Evolutionary conservation across 2,888 invertebrate species (phyloP).

Genomic region (Clunio marinus): DNA sequence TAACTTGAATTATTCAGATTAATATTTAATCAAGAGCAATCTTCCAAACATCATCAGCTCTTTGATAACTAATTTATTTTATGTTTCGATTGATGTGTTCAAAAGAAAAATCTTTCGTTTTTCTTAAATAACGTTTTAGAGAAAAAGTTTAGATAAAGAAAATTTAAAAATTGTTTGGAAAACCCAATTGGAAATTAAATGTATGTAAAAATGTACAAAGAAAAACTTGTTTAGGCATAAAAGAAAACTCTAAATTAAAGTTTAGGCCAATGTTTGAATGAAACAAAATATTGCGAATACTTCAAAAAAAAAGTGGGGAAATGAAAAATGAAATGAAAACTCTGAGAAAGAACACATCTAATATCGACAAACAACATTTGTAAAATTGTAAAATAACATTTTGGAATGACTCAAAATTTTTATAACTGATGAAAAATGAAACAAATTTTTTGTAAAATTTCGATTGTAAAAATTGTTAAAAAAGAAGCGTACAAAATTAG

Average conservation of each 20-base stretch:
- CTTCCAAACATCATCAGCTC: background rate
- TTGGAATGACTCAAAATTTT: too few species aligned
- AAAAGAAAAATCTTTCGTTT: constrained; percentile 7
- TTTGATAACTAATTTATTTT: background rate
- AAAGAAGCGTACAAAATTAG: constrained; percentile 25
- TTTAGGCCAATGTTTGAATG: constrained; percentile 24
- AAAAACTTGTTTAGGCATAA: constrained; percentile 27
- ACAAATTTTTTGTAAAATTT: background rate
- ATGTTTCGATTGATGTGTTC: constrained; percentile 27
- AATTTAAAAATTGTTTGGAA: constrained; percentile 12
- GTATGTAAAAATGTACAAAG: constrained; percentile 21
- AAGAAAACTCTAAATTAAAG: constrained; percentile 25
- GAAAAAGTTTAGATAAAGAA: constrained; percentile 9
- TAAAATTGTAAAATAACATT: constrained; percentile 1
- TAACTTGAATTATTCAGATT: background rate
- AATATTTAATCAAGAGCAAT: background rate
- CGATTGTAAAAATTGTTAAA: background rate
- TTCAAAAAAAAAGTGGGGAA: background rate
- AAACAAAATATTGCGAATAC: background rate
- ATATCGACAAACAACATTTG: constrained; percentile 3
- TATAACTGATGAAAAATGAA: background rate
- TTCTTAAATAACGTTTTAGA: constrained; percentile 17
- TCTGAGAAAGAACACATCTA: constrained; percentile 25
- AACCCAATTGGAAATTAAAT: constrained; percentile 5
- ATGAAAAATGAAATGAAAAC: background rate